Evolutionary conservation across 1,140 invertebrate genomes (phyloP), one percentile per base, ranked within the genome.

Genomic region (Diabrotica virgifera): DNA sequence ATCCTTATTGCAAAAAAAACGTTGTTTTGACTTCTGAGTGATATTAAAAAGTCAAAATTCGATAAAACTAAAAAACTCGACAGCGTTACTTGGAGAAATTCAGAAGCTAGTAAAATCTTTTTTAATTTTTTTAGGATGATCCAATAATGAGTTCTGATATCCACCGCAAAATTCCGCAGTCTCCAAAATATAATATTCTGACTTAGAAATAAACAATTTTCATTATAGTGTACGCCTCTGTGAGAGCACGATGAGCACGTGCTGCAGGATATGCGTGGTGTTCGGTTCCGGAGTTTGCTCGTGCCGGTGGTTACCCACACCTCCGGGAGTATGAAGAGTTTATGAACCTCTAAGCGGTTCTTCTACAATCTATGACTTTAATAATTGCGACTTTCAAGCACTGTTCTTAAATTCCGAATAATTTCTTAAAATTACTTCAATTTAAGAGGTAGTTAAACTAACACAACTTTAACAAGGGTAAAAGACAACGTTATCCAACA

Each of bases 221-320:
- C 24, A 24, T 24, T 24, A 24, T 24, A 2, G 24, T 24, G 37
- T 50, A 59, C 58, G 58, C n/a, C 58, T 50, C 58, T 59, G 66
- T n/a, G 54, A 37, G 52, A 36, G 35, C 46, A 36, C 35, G 65
- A 63, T 59, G 72, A 62, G 74, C 74, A 75, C 74, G 74, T 75
- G 74, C 72, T 72, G 66, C 70, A 75, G 74, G 74, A 75, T 74
- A 71, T 75, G 72, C 74, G 74, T 75, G 74, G 74, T 71, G 62
- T 73, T 70, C 69, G 72, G 74, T 75, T 75, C 74, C 74, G 74
- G 74, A 74, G 70, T 54, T 63, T 75, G 72, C 64, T 68, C 74
- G 74, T 75, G 72, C 74, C 74, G 74, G 72, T 75, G 72, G 73
- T 72, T 75, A 75, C 70, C 72, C 74, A 75, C 72, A 72, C 73